Base-by-base conservation (phyloP, 2,113 vertebrate species). In the Fregetta grallaria region DNA sequence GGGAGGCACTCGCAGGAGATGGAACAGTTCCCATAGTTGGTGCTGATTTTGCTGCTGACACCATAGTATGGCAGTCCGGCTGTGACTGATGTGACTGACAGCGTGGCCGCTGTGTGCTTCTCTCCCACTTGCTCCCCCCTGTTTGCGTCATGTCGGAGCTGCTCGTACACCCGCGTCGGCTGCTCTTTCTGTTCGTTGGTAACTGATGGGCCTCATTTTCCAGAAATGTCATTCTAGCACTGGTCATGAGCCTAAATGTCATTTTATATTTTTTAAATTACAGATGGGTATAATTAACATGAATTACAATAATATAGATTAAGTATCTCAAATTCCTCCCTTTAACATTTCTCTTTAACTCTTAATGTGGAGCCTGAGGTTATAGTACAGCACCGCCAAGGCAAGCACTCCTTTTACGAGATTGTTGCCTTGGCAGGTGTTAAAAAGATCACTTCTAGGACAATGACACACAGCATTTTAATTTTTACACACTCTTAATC, bases 31-130 rank as follows among this genome's bases (percentile, higher is more conserved):
- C 42, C 21, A 29, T 38, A n/a, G 40, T 19, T 1, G 0, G 20
- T 17, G 17, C 36, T 50, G 52, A 40, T 59, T 89, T 74, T 78
- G 47, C 38, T 47, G 59, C 42, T 77, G 70, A 7, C 3, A 4
- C 8, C 0, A 0, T 7, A 17, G 13, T 8, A 44, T 0, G 0
- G 30, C 8, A 2, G 7, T 40, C 30, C 0, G 0, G 12, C 49
- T 15, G 2, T 8, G 11, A 3, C 34, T 38, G 36, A 38, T 15
- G 2, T 8, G 11, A 3, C 34, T 38, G 36, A 38, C 38, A 38
- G 3, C 3, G 3, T 34, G 47, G 25, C 18, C 2, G 1, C 70
- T 71, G 16, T 6, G 9, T 36, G 53, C 36, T 78, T 47, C 40
- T 15, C 23, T 70, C 23, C 32, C 4, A 0, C 5, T 56, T 65